A percentile compares a stretch with the other conserved stretches of the same genome.
Conservation (phyloP, 2,113 vertebrate species). For the Platichthys stellatus region DNA sequence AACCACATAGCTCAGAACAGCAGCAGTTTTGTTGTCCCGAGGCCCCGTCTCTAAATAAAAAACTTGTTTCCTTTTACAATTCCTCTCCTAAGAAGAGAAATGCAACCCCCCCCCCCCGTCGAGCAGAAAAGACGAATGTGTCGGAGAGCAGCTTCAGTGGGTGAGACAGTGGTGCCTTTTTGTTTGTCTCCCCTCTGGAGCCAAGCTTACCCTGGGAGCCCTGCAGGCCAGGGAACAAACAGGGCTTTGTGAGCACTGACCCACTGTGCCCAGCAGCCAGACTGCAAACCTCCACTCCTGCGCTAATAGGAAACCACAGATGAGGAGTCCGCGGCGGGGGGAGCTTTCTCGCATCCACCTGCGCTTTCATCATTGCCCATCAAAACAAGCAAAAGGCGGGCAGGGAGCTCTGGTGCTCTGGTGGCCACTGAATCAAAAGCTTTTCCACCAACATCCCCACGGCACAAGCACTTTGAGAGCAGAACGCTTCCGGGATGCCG, state of each 20-base stretch:
- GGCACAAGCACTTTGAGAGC: constrained; percentile 30
- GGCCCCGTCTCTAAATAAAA: constrained; percentile 67
- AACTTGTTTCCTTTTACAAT: constrained; percentile 73
- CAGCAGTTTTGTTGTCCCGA: constrained; percentile 71
- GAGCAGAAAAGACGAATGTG: constrained; percentile 73
- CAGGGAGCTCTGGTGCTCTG: constrained; percentile 35
- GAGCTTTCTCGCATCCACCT: constrained; percentile 71
- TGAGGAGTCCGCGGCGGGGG: constrained; percentile 62
- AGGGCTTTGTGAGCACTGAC: constrained; percentile 82
- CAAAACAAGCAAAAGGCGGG: constrained; percentile 65
- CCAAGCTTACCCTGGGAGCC: constrained; percentile 86
- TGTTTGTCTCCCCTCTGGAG: constrained; percentile 75
- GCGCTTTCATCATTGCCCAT: constrained; percentile 78
- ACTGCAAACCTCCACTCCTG: constrained; percentile 74
- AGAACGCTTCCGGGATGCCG: constrained; percentile 29
- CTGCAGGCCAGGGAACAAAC: constrained; percentile 86
- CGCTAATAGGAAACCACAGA: constrained; percentile 76
- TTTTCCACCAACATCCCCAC: constrained; percentile 44
- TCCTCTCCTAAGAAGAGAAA: constrained; percentile 69
- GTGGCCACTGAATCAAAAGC: constrained; percentile 62
- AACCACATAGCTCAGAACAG: constrained; percentile 68
- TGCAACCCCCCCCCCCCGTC: constrained; percentile 68
- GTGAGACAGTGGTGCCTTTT: constrained; percentile 77
- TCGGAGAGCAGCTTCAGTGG: constrained; percentile 67
- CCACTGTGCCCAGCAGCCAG: constrained; percentile 76